Evolutionary conservation across 2,113 vertebrate genomes (phyloP), one percentile per base, ranked within the genome.

Genomic region (Prietella phreatophila): DNA sequence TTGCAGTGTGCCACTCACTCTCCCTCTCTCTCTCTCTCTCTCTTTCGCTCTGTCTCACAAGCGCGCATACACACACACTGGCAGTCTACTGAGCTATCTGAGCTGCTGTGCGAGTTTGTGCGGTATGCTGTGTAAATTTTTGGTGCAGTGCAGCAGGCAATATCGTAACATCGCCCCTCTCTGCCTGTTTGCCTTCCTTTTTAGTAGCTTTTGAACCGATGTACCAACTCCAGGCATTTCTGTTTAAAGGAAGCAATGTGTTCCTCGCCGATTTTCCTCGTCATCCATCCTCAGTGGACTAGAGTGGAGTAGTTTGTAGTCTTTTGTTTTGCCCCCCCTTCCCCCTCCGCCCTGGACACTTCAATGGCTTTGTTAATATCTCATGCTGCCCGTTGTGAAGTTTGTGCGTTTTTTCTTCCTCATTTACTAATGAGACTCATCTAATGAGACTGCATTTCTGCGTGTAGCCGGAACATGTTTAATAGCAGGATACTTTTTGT

Each of bases 61-160:
- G 9, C 42, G 50, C 10, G 27, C 87, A 50, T 73, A 63, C 69
- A 22, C 33, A 82, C 80, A 65, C 17, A 83, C 85, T 89, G 79
- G 89, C 90, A 90, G 91, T 93, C 92, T 93, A 90, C 88, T 91
- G 86, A 82, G 87, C 87, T 86, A 90, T 92, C 91, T 92, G 92
- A 89, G 88, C 88, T 90, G 80, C 93, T 94, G 94, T 60, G 71
- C 33, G 93, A 95, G 96, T 93, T 96, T 94, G 91, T 94, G 93
- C 94, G 93, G 94, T 95, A 93, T 93, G 92, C 95, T 95, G 94
- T 92, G 93, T 56, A 93, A 95, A 95, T 94, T 96, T 96, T 97
- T 99, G 97, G 96, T 96, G 97, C 97, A 97, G 96, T 97, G 97
- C 97, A 97, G 97, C 95, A 97, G 94, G 95, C 96, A 96, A 96